Evolutionary conservation across 1,140 invertebrate genomes (phyloP), one percentile per base, ranked within the genome.

Genomic region (Drosophila pseudoananassae): DNA sequence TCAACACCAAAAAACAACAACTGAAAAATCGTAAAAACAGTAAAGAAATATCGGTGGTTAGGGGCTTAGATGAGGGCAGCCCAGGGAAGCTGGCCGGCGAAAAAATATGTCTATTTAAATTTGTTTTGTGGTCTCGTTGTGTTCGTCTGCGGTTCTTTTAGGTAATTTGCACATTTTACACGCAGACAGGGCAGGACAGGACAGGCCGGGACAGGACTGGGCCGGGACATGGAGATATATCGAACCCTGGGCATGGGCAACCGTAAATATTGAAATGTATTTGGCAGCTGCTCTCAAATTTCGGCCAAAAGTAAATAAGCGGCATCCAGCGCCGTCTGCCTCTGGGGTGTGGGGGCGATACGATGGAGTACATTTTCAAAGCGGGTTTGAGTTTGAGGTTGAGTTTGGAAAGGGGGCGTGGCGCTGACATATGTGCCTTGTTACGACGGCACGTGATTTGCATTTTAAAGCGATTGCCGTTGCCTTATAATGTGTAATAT

Each of bases 61-160:
- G 63, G 51, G 40, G 46, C 20, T 54, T 43, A 51, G 45, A 40
- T 55, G 46, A 43, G 40, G 40, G 40, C 12, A 40, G 12, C n/a
- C 40, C 25, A 27, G 36, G 43, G 56, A 64, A 54, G 56, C 45
- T 68, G 77, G 59, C 27, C 43, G 75, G 61, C 70, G 58, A 79
- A 88, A 88, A 88, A 88, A 88, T 88, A 88, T 88, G 83, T 88
- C 83, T 89, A 88, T 88, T 88, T 88, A 88, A 88, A 88, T 88
- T 88, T 88, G 83, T 88, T 88, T 88, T 88, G 83, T 89, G 83
- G 83, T 88, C 78, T 88, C 83, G 84, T 89, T 88, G 83, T 88
- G 83, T 83, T 88, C 84, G 83, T 88, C 83, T 88, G 83, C 83
- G 83, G 83, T 88, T 88, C 84, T 87, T 89, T 88, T 88, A 83